Evolutionary conservation across 2,888 invertebrate genomes (phyloP), one percentile per base, ranked within the genome.

Genomic region (Catotricha subobsoleta): DNA sequence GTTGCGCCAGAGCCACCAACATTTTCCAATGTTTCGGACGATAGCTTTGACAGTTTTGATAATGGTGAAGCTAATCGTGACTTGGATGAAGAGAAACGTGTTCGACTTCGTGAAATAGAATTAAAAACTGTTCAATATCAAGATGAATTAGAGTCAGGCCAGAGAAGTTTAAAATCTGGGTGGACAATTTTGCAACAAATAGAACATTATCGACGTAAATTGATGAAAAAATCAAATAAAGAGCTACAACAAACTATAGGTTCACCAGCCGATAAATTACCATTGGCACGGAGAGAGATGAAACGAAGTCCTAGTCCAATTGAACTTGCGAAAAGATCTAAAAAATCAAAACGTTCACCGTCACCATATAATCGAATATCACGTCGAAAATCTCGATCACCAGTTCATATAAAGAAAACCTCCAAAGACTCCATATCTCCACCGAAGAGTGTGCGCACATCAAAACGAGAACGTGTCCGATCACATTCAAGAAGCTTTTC

Each of bases 121-220:
- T 76, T 94, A 49, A 88, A 90, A 66, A 86, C 88, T 40, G 73
- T 95, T 66, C 84, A 87, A 58, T 95, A 91, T 67, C 90, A 91
- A 62, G 95, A 95, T 67, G 94, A 94, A 60, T 62, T 95, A 50
- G 95, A 95, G 65, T 78, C 79, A 3, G 92, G 92, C 1, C 71
- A 75, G 51, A 69, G 81, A 44, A 69, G 71, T 27, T 57, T 80
- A 18, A 79, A 83, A 51, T 61, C 74, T 38, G 83, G 76, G 6
- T 80, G 84, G 72, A 70, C 77, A 8, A 67, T 86, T 47, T 62
- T 71, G 35, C 80, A 84, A 55, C 91, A 94, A 67, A 80, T 92
- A 23, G 82, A 88, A 55, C 83, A 90, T 65, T 92, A 90, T 62
- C 66, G 94, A 25, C 71, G 83, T 51, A 91, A 91, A 59, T 71